A percentile compares a stretch with the other conserved stretches of the same genome.
These are phyloP conservation scores for Turnix velox DNA, from an alignment of 2,113 vertebrate genomes.

Conservation along the genomic window DNA sequence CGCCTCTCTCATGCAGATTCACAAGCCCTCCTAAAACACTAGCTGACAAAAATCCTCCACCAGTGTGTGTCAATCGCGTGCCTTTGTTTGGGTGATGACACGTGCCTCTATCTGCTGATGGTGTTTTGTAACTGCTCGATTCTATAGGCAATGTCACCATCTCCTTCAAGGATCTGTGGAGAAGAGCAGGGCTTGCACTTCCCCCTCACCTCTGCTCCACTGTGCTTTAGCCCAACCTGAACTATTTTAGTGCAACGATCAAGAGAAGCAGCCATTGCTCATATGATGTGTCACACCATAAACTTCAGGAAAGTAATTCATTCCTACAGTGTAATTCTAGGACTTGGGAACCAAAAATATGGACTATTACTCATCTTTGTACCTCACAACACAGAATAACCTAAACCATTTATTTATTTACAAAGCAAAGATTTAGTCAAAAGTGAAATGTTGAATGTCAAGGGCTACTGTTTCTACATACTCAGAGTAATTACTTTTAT, in stretches of 20 bases:
- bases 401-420: slow-evolving; percentile 21
- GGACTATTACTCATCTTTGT: slow-evolving; percentile 45
- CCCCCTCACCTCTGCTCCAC: neutral
- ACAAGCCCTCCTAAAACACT: neutral
- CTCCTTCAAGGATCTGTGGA: neutral
- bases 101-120: neutral
- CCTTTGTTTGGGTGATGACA: slow-evolving; percentile 22
- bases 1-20: neutral
- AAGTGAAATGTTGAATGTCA: neutral
- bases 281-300: slow-evolving; percentile 42
- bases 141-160: neutral
- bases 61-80: neutral
- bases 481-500: slow-evolving; percentile 11
- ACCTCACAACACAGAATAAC: slow-evolving; percentile 9
- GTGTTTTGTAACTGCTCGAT: neutral
- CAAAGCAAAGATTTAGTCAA: neutral
- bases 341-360: slow-evolving; percentile 18
- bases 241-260: neutral
- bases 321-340: slow-evolving; percentile 10
- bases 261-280: slow-evolving; percentile 8
- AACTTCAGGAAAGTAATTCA: slow-evolving; percentile 25
- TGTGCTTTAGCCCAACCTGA: neutral
- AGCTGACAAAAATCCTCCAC: neutral
- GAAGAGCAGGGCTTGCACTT: neutral
- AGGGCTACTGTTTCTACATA: neutral